Evolutionary conservation across 2,797 vertebrate species (phyloP), one percentile per base, ranked within the genome.

Genomic region (Limosa lapponica): DNA sequence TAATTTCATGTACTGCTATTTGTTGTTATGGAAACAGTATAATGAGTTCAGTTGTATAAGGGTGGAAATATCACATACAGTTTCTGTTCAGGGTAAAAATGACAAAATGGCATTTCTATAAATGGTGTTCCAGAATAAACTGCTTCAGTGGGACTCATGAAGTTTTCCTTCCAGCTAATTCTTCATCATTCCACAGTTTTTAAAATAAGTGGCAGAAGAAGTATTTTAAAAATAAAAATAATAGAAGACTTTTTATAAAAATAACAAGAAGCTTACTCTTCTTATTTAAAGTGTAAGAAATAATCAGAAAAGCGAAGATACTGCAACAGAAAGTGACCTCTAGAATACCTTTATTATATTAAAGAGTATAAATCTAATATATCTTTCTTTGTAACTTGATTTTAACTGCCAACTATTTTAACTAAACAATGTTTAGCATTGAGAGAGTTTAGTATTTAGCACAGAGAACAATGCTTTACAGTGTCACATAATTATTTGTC

Each of bases 1-100:
- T 97, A 94, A 97, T 98, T 98, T 96, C 93, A 95, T 97, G 97
- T 97, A 95, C 98, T 97, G 95, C 97, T 97, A 94, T 91, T 89
- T 95, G 98, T 99, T 98, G 96, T 97, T 98, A 98, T 98, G 97
- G 98, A 97, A 98, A 98, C 97, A 30, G 96, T 97, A 96, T 97
- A 96, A 98, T 98, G 97, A 97, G 93, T 96, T 98, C 97, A 97
- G 97, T 97, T 97, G 97, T 98, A 95, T 96, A 96, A 98, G 98
- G 98, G 97, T 97, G 93, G 90, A 97, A 98, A 97, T 98, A 97
- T 97, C 97, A 95, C 97, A 97, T 93, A 95, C 95, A 95, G 96
- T 97, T 96, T 97, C 69, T 97, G 95, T 97, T 97, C 95, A 95
- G 96, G 96, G 95, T 96, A 95, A 96, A 97, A 97, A 97, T 91